A percentile compares a stretch with the other conserved stretches of the same genome.
phyloP scores from a whole-genome alignment of 2,113 vertebrate genomes.

The Galemys pyrenaicus region DNA sequence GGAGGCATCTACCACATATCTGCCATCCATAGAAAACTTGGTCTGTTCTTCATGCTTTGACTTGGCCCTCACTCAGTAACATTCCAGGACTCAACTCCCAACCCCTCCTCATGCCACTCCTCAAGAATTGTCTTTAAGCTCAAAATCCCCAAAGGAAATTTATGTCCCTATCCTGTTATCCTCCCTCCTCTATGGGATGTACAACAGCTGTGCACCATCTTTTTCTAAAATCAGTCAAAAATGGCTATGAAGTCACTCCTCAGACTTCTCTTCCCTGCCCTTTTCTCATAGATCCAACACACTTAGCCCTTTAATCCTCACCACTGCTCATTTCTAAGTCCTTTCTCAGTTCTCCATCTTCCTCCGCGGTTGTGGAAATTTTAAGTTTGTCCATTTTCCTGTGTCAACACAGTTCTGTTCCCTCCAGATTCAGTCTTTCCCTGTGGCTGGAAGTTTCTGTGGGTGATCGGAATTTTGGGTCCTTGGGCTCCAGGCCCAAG shows the following conservation, averaged over 20 bases:
- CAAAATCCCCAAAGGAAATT: constrained; percentile 16
- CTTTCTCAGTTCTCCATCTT: background rate
- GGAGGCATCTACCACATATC: rapidly evolving
- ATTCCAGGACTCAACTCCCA: background rate
- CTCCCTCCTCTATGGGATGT: background rate
- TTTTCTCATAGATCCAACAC: background rate
- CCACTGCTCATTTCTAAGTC: background rate
- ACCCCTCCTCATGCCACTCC: background rate
- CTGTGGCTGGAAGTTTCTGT: background rate
- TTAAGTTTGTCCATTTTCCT: background rate
- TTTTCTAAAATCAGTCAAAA: background rate
- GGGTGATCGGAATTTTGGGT: background rate
- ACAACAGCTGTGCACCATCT: constrained; percentile 52
- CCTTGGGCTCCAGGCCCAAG: background rate
- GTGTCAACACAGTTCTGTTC: no score
- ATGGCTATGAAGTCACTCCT: background rate
- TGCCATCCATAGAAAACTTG: background rate
- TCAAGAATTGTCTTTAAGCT: background rate
- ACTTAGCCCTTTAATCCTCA: background rate
- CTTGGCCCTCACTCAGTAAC: background rate
- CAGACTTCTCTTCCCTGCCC: background rate
- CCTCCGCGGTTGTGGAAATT: background rate
- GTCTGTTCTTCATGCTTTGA: background rate
- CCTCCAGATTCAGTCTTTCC: background rate
- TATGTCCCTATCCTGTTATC: background rate